Evolutionary conservation across 2,888 invertebrate species (phyloP).

Genomic region (Furcula furcula): DNA sequence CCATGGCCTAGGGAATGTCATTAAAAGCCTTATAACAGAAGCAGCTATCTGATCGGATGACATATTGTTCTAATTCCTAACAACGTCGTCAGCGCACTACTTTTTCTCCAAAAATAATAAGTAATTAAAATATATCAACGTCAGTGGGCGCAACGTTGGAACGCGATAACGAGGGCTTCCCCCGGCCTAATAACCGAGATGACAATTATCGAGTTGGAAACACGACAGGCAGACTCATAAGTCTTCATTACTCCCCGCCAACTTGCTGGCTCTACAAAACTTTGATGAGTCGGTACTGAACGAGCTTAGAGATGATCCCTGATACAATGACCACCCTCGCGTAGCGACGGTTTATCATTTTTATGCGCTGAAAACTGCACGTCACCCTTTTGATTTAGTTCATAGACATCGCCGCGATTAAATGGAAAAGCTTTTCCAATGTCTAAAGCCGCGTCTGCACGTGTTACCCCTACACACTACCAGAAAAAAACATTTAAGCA

Average conservation of each 20-base stretch:
- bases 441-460: too few relatives aligned
- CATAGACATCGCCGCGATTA: too few relatives aligned
- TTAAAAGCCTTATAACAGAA: too few relatives aligned
- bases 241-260: conserved; percentile 68
- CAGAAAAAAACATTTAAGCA: too few relatives aligned
- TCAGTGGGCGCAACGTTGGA: conserved; percentile 11
- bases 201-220: conserved; percentile 55
- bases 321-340: conserved; percentile 17
- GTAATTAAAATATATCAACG: conserved; percentile 16
- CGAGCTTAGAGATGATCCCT: conserved; percentile 49
- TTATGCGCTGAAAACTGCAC: conserved; percentile 13
- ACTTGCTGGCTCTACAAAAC: conserved; percentile 52
- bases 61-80: too few relatives aligned
- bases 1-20: too few relatives aligned
- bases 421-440: too few relatives aligned
- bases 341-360: conserved; percentile 8
- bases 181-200: conserved; percentile 47
- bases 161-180: conserved; percentile 17
- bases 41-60: too few relatives aligned
- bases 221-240: conserved; percentile 65
- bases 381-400: conserved; percentile 8
- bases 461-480: too few relatives aligned
- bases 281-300: conserved; percentile 46
- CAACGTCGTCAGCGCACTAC: too few relatives aligned
- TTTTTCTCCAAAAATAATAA: conserved; percentile 1